Evolutionary conservation across 1,140 invertebrate species (phyloP), one percentile per base, ranked within the genome.

Genomic region (Atta texana): DNA sequence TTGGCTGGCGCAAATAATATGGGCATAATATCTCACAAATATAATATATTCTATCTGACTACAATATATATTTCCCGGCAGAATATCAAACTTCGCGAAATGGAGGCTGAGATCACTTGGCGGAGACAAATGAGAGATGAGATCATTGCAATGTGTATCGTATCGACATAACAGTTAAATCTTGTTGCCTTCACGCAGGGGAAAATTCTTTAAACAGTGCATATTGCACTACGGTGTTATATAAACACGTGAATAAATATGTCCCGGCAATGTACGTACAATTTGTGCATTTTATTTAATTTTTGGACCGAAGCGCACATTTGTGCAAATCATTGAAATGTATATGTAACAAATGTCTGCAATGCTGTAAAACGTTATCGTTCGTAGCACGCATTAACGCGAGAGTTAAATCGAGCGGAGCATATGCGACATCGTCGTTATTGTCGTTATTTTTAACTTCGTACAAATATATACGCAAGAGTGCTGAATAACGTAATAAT

Each of bases 41-140:
- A 63, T 76, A 82, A 89, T 89, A 75, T 80, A 89, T 88, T 87
- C 68, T 89, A 86, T 91, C 90, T 53, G 63, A 76, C 24, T 63
- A 59, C 76, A 80, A 89, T 88, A 89, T 86, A 86, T 86, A 86
- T 89, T 86, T 51, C 71, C 77, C 49, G 75, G 61, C 34, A 74
- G 82, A 81, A 71, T 91, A 88, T 91, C 82, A 91, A 88, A 87
- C 68, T 89, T 76, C 7, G 76, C 61, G 69, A 80, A 57, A 34
- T 55, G 44, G 39, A 18, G 59, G 66, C 53, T 51, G 24, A 84
- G 57, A 51, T 24, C 28, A 24, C 53, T 72, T 53, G 59, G 64
- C 63, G 28, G 59, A 64, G 31, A 59, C 55, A 87, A 89, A 89
- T 77, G 85, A 61, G 64, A 68, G 71, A 61, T 28, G 71, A 69